These are phyloP conservation scores for Sinodicranocentrus sp. DNA, from an alignment of 2,888 invertebrate species.

Conservation along the genomic window DNA sequence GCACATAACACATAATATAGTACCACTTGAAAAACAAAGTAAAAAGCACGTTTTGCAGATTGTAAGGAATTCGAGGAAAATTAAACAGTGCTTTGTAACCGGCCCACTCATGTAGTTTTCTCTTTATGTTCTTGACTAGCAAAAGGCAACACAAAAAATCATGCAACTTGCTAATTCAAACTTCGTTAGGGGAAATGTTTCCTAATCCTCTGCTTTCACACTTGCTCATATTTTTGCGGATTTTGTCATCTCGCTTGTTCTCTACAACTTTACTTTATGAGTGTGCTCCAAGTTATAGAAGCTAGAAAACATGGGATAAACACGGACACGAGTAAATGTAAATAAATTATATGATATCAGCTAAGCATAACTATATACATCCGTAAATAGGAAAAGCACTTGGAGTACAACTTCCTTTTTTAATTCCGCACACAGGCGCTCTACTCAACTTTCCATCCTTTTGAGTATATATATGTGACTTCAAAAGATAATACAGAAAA, in stretches of 20 bases:
- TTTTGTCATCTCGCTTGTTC: conserved; percentile 1
- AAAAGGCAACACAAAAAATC: no score
- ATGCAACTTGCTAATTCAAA: conserved; percentile 1
- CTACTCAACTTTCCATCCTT: no score
- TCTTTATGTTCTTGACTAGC: no score
- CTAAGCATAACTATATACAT: not conserved
- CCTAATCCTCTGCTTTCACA: not conserved
- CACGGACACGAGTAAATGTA: not conserved
- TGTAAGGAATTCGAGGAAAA: no score
- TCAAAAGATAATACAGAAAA: no score
- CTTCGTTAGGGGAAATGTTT: not conserved
- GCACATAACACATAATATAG: no score
- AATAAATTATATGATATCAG: not conserved
- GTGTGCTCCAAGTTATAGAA: not conserved
- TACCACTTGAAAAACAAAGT: no score
- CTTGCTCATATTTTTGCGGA: conserved; percentile 11
- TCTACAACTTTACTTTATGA: not conserved
- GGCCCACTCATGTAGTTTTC: no score
- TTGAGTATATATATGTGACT: no score
- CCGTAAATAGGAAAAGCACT: not conserved
- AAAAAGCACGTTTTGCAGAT: not conserved
- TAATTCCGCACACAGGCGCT: no score
- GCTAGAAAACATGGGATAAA: not conserved
- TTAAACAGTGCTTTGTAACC: no score
- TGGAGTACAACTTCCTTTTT: no score